Evolutionary conservation across 2,113 vertebrate genomes (phyloP).

Genomic region (Carassius gibelio): DNA sequence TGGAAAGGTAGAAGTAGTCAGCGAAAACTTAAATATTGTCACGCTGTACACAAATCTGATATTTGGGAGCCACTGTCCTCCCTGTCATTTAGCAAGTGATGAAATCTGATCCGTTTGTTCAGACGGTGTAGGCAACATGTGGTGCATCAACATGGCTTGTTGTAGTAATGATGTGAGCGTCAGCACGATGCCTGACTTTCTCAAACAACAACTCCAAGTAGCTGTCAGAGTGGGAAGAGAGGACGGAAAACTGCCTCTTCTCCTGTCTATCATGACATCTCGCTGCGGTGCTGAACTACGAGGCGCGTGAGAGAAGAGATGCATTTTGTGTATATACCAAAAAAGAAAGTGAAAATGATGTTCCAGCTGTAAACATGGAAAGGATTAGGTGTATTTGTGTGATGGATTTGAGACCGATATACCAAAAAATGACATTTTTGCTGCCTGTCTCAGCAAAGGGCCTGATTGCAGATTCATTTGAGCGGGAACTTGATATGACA

Average conservation of each 20-base stretch:
- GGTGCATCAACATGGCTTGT: background rate
- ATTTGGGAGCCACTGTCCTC: background rate
- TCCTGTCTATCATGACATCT: conserved; percentile 7
- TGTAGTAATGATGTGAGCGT: conserved; percentile 1
- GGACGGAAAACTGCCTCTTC: conserved; percentile 8
- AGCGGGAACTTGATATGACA: background rate
- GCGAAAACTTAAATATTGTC: background rate
- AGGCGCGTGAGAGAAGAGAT: background rate
- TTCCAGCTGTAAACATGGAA: background rate
- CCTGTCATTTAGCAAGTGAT: background rate
- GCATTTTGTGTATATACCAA: background rate
- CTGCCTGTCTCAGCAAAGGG: background rate
- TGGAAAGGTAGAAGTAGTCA: background rate
- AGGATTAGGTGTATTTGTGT: background rate
- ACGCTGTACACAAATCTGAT: background rate
- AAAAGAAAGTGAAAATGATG: background rate
- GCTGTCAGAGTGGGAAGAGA: conserved; percentile 6
- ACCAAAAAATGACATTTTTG: background rate
- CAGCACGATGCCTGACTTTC: conserved; percentile 6
- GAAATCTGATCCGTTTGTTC: background rate
- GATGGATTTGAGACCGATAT: background rate
- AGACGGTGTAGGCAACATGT: background rate
- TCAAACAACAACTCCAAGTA: conserved; percentile 13
- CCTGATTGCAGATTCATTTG: background rate
- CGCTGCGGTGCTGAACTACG: background rate